These are phyloP conservation scores for Hypomecis atomaria DNA, from an alignment of 2,888 invertebrate species.

Conservation along the genomic window DNA sequence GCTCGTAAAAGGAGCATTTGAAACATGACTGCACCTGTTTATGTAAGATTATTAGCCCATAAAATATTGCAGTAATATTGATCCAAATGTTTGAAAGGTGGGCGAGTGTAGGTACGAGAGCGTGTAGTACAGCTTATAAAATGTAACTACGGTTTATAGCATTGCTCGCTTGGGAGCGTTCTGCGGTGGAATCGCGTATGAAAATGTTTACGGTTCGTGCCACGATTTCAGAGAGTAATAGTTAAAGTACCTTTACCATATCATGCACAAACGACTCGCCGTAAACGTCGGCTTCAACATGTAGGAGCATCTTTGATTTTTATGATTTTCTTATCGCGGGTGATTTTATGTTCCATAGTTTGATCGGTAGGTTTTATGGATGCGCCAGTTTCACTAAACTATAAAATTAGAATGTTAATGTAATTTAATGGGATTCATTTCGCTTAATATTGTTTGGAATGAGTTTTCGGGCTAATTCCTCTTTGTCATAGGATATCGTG, in stretches of 20 bases:
- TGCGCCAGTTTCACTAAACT: slow-evolving; percentile 11
- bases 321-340: slow-evolving; percentile 34
- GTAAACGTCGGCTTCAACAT: slow-evolving; percentile 35
- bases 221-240: slow-evolving; percentile 53
- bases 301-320: slow-evolving; percentile 36
- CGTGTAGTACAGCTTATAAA: slow-evolving; percentile 55
- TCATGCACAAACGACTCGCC: slow-evolving; percentile 45
- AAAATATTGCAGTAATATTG: slow-evolving; percentile 45
- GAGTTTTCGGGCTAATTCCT: slow-evolving; percentile 9
- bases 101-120: slow-evolving; percentile 47
- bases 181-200: slow-evolving; percentile 56
- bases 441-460: slow-evolving; percentile 8
- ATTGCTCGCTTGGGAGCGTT: slow-evolving; percentile 58
- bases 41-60: slow-evolving; percentile 34
- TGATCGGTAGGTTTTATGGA: slow-evolving; percentile 25
- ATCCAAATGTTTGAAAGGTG: slow-evolving; percentile 43
- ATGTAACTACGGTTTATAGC: slow-evolving; percentile 59
- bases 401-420: slow-evolving; percentile 13
- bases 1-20: slow-evolving; percentile 31
- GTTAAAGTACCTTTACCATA: slow-evolving; percentile 54
- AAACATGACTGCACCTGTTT: slow-evolving; percentile 30
- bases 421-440: slow-evolving; percentile 2
- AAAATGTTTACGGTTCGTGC: slow-evolving; percentile 60
- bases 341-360: slow-evolving; percentile 27
- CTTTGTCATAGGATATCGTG: slow-evolving; percentile 21